Conservation (phyloP, 2,113 vertebrate genomes). For the Cryptomyrus ogoouensis region DNA sequence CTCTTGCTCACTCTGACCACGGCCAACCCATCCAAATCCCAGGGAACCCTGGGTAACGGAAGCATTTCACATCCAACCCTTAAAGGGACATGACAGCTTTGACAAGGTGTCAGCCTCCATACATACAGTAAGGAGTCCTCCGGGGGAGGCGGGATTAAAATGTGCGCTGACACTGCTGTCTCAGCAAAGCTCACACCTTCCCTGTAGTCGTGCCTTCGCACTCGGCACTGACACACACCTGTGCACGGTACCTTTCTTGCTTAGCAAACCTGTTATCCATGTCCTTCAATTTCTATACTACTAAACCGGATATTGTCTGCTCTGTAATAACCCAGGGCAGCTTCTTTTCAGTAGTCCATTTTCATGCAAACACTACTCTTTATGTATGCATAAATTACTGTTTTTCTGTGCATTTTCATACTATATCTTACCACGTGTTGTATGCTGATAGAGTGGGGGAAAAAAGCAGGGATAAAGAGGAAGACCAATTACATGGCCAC, state of each 20-base stretch:
- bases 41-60: slow-evolving; percentile 5
- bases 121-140: slow-evolving; percentile 5
- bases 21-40: background rate
- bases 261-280: background rate
- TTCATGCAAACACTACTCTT: background rate
- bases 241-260: background rate
- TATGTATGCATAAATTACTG: background rate
- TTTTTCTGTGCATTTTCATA: background rate
- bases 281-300: background rate
- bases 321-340: background rate
- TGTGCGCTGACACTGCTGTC: background rate
- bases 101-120: slow-evolving; percentile 23
- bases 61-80: slow-evolving; percentile 12
- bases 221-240: background rate
- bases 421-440: background rate
- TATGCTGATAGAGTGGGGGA: background rate
- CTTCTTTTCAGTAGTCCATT: background rate
- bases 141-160: background rate
- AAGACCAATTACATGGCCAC: background rate
- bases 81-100: slow-evolving; percentile 12
- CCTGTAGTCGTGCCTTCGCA: background rate
- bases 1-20: background rate
- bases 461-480: background rate
- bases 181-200: slow-evolving; percentile 8
- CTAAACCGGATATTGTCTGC: background rate